A percentile compares a stretch with the other conserved stretches of the same genome.
Evolutionary conservation across 2,888 invertebrate species (phyloP).

Genomic region (Acleris laterana): DNA sequence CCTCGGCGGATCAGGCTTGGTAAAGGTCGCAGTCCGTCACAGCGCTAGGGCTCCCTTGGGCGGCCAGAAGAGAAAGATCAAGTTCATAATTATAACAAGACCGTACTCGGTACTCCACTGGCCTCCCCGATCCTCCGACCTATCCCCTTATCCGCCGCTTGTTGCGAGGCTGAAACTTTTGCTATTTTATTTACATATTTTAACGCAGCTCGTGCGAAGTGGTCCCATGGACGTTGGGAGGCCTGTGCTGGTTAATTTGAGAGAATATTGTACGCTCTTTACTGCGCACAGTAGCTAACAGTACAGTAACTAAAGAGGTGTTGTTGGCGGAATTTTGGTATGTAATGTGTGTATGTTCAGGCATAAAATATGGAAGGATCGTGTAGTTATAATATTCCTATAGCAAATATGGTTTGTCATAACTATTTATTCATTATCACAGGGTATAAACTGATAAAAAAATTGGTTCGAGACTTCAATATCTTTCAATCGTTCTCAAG

Average conservation of each 20-base stretch:
- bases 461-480: too few relatives aligned
- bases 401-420: too few relatives aligned
- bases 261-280: background rate
- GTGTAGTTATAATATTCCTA: too few relatives aligned
- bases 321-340: too few relatives aligned
- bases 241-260: constrained; percentile 10
- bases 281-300: background rate
- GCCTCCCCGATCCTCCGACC: constrained; percentile 5
- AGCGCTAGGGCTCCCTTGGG: background rate
- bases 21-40: too few relatives aligned
- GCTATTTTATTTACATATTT: constrained; percentile 37
- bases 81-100: constrained; percentile 21
- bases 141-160: constrained; percentile 10
- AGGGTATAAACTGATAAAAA: too few relatives aligned
- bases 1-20: too few relatives aligned
- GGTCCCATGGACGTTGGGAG: constrained; percentile 15
- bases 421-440: too few relatives aligned
- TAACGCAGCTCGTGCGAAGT: constrained; percentile 18
- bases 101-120: background rate
- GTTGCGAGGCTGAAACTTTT: constrained; percentile 26
- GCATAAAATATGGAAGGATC: too few relatives aligned
- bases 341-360: too few relatives aligned
- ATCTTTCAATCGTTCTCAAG: too few relatives aligned
- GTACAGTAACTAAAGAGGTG: too few relatives aligned
- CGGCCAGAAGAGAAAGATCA: background rate